A percentile compares a stretch with the other conserved stretches of the same genome.
phyloP scores from a whole-genome alignment of 2,113 vertebrate genomes.

The Aphelocoma coerulescens region DNA sequence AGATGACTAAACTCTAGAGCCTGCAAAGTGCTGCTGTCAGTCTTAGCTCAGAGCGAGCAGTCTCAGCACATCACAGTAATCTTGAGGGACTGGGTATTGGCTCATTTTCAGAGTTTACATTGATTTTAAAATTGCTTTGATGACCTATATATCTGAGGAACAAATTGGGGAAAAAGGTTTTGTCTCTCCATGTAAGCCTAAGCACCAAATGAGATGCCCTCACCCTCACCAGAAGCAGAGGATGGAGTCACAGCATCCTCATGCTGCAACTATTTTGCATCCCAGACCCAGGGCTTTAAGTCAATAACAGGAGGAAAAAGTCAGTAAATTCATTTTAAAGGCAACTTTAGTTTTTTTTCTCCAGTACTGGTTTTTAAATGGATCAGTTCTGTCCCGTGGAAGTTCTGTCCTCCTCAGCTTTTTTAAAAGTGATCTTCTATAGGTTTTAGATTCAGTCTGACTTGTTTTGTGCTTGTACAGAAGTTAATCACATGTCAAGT shows the following conservation, averaged over 20 bases:
- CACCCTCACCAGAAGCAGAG: not conserved
- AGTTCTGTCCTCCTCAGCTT: not conserved
- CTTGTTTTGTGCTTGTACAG: not conserved
- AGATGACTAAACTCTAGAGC: not conserved
- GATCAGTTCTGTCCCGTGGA: not conserved
- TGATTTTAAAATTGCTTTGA: constrained; percentile 62
- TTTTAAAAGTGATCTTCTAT: not conserved
- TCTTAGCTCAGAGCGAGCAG: not conserved
- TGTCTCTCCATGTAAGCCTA: not conserved
- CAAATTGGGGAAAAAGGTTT: constrained; percentile 4
- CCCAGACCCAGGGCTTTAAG: not conserved
- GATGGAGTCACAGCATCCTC: not conserved
- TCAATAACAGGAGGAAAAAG: not conserved
- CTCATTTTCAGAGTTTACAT: constrained; percentile 50
- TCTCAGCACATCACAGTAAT: not conserved
- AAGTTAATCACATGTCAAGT: not conserved
- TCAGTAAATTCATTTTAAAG: constrained; percentile 51
- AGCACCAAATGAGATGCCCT: not conserved
- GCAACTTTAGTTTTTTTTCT: constrained; percentile 19
- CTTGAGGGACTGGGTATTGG: not conserved
- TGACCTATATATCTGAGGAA: not conserved
- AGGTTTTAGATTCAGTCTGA: not conserved
- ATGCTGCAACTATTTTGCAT: not conserved
- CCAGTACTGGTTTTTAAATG: not conserved
- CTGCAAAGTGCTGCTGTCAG: not conserved